These are phyloP conservation scores for Erannis defoliaria DNA, from an alignment of 2,888 invertebrate species.

Conservation along the genomic window DNA sequence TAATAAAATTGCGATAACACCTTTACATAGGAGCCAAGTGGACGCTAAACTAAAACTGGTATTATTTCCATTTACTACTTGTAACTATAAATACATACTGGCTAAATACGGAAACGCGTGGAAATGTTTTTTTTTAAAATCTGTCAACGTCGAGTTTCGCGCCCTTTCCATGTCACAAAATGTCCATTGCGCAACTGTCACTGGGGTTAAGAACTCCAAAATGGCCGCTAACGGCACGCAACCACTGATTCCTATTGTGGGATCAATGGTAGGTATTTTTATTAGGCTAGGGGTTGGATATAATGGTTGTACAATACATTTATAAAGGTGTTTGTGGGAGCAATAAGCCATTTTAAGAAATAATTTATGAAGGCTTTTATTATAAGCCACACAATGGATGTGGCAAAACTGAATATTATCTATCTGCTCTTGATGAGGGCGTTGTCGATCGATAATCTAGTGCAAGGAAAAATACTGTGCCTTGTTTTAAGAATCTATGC, in stretches of 20 bases:
- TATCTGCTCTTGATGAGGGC: too few relatives aligned
- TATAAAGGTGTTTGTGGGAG: slow-evolving; percentile 16
- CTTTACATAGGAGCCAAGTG: too few relatives aligned
- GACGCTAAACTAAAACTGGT: too few relatives aligned
- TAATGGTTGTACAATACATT: background rate
- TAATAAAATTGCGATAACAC: too few relatives aligned
- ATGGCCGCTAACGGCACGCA: slow-evolving; percentile 70
- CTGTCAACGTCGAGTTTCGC: slow-evolving; percentile 49
- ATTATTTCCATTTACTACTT: too few relatives aligned
- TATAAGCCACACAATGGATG: too few relatives aligned
- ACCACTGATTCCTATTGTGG: slow-evolving; percentile 58
- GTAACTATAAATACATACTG: background rate
- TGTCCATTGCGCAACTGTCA: slow-evolving; percentile 60
- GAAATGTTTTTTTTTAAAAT: background rate
- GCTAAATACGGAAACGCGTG: background rate
- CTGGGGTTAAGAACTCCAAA: slow-evolving; percentile 65
- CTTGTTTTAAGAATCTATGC: too few relatives aligned
- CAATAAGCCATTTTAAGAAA: background rate
- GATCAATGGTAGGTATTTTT: slow-evolving; percentile 37
- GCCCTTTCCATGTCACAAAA: slow-evolving; percentile 57
- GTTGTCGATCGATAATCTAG: too few relatives aligned
- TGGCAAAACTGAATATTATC: too few relatives aligned
- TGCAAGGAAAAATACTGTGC: too few relatives aligned
- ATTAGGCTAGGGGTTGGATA: slow-evolving; percentile 24
- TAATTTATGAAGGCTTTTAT: background rate